A percentile compares a stretch with the other conserved stretches of the same genome.
These are phyloP conservation scores for Lutraria rhynchaena DNA, from an alignment of 1,140 invertebrate genomes.

Conservation along the genomic window DNA sequence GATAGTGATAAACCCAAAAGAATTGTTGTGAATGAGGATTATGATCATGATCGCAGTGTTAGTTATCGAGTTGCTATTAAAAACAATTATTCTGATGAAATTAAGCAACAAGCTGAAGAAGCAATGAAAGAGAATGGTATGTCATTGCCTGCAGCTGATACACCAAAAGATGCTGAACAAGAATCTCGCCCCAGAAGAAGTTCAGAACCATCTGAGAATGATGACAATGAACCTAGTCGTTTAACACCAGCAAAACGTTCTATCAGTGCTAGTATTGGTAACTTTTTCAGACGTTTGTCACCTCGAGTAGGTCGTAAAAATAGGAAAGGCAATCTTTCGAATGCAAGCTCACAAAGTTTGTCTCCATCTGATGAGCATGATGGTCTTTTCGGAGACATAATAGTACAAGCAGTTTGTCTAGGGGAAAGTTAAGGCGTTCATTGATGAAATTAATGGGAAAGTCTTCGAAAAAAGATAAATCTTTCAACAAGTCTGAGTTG, in stretches of 20 bases:
- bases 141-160: not conserved
- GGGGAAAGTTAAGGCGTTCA: constrained; percentile 68
- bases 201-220: constrained; percentile 38
- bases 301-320: constrained; percentile 62
- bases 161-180: not conserved
- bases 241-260: constrained; percentile 68
- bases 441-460: constrained; percentile 71
- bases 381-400: constrained; percentile 36
- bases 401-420: constrained; percentile 61
- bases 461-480: constrained; percentile 21
- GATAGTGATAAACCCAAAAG: constrained; percentile 9
- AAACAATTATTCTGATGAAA: constrained; percentile 50
- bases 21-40: constrained; percentile 53
- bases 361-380: constrained; percentile 41
- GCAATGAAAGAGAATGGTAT: not conserved
- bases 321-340: constrained; percentile 51
- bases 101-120: constrained; percentile 45
- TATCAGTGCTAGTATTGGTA: constrained; percentile 70
- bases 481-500: constrained; percentile 11
- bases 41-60: constrained; percentile 53
- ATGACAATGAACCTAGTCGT: constrained; percentile 11
- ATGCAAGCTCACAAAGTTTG: constrained; percentile 50
- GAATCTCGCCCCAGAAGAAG: constrained; percentile 25
- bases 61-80: constrained; percentile 54
- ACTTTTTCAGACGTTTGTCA: constrained; percentile 71